Evolutionary conservation across 1,140 invertebrate genomes (phyloP), one percentile per base, ranked within the genome.

Genomic region (Drosophila asahinai): DNA sequence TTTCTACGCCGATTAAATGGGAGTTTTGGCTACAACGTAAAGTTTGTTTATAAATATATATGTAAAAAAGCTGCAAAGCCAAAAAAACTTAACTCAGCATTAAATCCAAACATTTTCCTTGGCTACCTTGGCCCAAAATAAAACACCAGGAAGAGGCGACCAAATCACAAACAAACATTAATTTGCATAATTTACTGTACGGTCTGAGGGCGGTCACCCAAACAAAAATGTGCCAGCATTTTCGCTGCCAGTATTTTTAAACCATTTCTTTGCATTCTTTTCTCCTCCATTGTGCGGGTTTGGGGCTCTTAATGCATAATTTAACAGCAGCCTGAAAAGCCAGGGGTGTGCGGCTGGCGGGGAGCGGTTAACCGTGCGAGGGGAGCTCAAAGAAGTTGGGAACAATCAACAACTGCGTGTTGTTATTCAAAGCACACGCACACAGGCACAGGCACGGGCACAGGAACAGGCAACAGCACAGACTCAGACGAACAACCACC

Each of bases 351-450:
- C 38, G 52, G 43, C 38, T 14, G 15, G n/a, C 17, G 12, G 33
- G 11, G 27, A 25, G 58, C 45, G 9, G 55, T 19, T 45, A 47
- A 22, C 58, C 38, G 30, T 27, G 71, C 58, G 55, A 47, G 43
- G 19, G 45, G 22, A 70, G 65, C 59, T 79, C 76, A 74, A 57
- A 72, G 77, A 90, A 90, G 86, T 77, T 82, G 82, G 86, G 76
- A 91, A 90, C 86, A 90, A 82, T 91, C 87, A 90, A 86, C 74
- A 90, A 86, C 81, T 81, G 86, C 66, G 84, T 90, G 81, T 89
- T 89, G 84, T 89, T 89, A 90, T 89, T 90, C 86, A 90, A 86
- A 55, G 81, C 86, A 89, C 86, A 89, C 72, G 64, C 76, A 83
- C 76, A 77, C 61, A 40, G 36, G 30, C 49, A 33, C 15, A 52